Evolutionary conservation across 2,888 invertebrate species (phyloP), one percentile per base, ranked within the genome.

Genomic region (Neelides folsomi): DNA sequence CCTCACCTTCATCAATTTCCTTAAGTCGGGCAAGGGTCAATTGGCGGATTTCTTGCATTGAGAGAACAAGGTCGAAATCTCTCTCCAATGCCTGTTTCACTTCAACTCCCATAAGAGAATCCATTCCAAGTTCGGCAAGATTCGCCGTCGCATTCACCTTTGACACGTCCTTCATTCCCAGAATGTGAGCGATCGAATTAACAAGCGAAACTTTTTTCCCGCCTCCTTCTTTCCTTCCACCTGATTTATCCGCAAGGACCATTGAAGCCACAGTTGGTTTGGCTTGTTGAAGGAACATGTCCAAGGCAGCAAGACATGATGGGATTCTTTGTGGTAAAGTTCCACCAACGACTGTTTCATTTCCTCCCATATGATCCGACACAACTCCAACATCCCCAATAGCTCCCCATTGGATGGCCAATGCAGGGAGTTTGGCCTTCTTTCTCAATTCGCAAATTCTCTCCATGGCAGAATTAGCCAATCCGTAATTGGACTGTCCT

Each of bases 401-500:
- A 55, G 95, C 97, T 62, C 98, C 98, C 97, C 97, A 98, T 72
- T 98, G 97, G 66, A 98, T 87, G 40, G 95, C 92, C 83, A 65
- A 65, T 51, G 77, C 95, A 20, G 93, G 92, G 62, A 92, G 76
- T 43, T 92, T 90, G 66, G 80, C 83, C 39, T 76, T 77, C 72
- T 82, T 84, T 52, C 93, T 79, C 55, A 77, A 79, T 74, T 93
- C 95, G 70, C 86, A 86, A 58, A 95, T 80, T 58, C 97, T 79
- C 73, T 97, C 97, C 95, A 97, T 97, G 42, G 84, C 84, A 0
- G 94, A 93, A 75, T 98, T 98, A 50, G 97, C 94, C 65, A 88
- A 78, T 50, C 95, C 97, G 70, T 98, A 98, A 75, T 97, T 98
- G 56, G 85, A 79, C 74, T 98, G 97, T 4, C 97, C 97, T 47